These are phyloP conservation scores for Orchesellides sinensis DNA, from an alignment of 2,888 invertebrate genomes.

Conservation along the genomic window DNA sequence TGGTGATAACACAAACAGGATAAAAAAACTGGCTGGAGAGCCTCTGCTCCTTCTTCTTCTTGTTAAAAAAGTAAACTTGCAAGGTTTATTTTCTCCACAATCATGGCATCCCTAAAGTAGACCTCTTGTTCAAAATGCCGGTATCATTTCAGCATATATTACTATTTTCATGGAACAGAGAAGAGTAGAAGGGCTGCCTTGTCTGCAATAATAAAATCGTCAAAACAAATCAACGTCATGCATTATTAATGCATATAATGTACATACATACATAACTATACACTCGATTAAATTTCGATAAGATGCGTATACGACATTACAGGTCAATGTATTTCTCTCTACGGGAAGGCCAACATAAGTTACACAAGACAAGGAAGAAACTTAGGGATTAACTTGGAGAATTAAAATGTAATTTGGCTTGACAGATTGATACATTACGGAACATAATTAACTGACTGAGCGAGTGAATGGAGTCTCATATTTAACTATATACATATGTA, in stretches of 20 bases:
- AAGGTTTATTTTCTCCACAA: neutral
- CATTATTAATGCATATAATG: too few relatives aligned
- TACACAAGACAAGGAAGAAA: neutral
- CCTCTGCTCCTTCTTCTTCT: too few relatives aligned
- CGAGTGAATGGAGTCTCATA: neutral
- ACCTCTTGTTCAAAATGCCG: too few relatives aligned
- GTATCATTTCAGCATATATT: too few relatives aligned
- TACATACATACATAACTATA: too few relatives aligned
- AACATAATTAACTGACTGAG: neutral
- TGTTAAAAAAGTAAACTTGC: too few relatives aligned
- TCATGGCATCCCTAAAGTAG: neutral
- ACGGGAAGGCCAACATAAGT: neutral
- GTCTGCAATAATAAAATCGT: conserved; percentile 26
- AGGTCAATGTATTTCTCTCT: conserved; percentile 27
- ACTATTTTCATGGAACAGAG: neutral
- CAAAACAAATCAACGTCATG: conserved; percentile 32
- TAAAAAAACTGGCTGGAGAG: too few relatives aligned
- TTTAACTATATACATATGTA: too few relatives aligned
- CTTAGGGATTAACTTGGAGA: too few relatives aligned
- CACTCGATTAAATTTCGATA: too few relatives aligned
- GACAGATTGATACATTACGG: neutral
- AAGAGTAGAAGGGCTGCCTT: neutral
- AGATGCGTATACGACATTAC: too few relatives aligned
- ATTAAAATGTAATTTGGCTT: conserved; percentile 15
- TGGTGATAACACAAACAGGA: too few relatives aligned